Base-by-base conservation (phyloP, 2,888 invertebrate genomes). In the Meghimatium bilineatum region DNA sequence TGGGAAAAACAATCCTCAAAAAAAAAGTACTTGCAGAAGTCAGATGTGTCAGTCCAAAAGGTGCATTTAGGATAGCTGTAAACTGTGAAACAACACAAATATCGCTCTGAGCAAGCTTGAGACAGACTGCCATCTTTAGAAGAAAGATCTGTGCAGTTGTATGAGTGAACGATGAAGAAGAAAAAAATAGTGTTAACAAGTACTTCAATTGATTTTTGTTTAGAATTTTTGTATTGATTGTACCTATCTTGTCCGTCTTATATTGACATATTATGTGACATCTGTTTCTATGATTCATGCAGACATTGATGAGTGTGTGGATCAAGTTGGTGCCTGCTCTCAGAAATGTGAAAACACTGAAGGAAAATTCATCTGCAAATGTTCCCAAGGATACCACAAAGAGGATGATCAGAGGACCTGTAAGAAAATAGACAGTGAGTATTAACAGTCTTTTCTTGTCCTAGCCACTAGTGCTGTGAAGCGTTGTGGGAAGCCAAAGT, bases 341-440 rank as follows among this genome's bases (percentile, higher is more conserved):
- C 99, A 99, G 93, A 96, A 96, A 89, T 99, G 99, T 92, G 97
- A 97, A 26, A 99, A 99, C 93, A 98, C 97, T 0, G 97, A 97
- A 0, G 99, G 99, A 26, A 96, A 97, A 14, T 99, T 96, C 94
- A 97, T 97, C 90, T 99, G 99, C 94, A 98, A 98, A 93, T 99
- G 99, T 93, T 96, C 97, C 90, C 97, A 97, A 32, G 99, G 98
- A 3, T 99, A 99, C 92, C 93, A 95, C 0, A 94, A 98, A 38
- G 96, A 96, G 86, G 97, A 93, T 20, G 90, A 91, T 97, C 92
- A 96, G 96, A 82, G 87, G 89, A 95, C 96, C 0, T 99, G 99
- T 95, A 99, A 99, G 94, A 98, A 96, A 63, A 96, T 96, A 89
- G 98, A 98, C 90, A 95, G 95, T 89, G 89, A 78, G 78, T 78